Conservation (phyloP, 30 jellyfish, hydroid and myxozoan genomes). For the Aurelia sp. region DNA sequence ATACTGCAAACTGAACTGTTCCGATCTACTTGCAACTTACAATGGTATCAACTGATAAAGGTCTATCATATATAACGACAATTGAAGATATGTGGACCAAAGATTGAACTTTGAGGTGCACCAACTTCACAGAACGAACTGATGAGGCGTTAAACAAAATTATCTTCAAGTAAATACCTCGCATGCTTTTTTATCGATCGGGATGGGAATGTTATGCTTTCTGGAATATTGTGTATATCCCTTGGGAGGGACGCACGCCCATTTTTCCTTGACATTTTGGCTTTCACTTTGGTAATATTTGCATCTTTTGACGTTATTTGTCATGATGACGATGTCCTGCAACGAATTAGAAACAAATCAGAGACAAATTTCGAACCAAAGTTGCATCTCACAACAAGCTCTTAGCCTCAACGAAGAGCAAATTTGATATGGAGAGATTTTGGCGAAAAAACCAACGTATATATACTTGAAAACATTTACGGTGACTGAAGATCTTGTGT, state of each 20-base stretch:
- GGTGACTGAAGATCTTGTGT: too few species aligned
- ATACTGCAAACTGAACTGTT: too few species aligned
- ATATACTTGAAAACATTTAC: too few species aligned
- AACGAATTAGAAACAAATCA: not conserved
- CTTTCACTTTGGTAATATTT: conserved; percentile 70
- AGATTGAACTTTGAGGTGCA: too few species aligned
- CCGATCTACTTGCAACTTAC: too few species aligned
- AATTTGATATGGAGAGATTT: too few species aligned
- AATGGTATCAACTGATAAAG: too few species aligned
- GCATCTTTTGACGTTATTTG: conserved; percentile 67
- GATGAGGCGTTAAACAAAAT: not conserved
- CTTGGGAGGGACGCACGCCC: conserved; percentile 56
- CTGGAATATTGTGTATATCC: conserved; percentile 40
- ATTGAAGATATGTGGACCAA: too few species aligned
- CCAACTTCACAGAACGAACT: too few species aligned
- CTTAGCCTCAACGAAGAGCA: not conserved
- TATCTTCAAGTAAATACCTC: conserved; percentile 33
- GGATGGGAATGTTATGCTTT: conserved; percentile 36
- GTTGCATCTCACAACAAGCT: not conserved
- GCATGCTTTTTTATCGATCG: conserved; percentile 44
- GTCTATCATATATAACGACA: too few species aligned
- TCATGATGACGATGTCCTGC: conserved; percentile 77
- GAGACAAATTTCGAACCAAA: not conserved
- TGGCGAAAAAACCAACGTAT: too few species aligned
- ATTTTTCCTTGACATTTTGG: conserved; percentile 70